Evolutionary conservation across 2,797 vertebrate species (phyloP), one percentile per base, ranked within the genome.

Genomic region (Coregonus ussuriensis): DNA sequence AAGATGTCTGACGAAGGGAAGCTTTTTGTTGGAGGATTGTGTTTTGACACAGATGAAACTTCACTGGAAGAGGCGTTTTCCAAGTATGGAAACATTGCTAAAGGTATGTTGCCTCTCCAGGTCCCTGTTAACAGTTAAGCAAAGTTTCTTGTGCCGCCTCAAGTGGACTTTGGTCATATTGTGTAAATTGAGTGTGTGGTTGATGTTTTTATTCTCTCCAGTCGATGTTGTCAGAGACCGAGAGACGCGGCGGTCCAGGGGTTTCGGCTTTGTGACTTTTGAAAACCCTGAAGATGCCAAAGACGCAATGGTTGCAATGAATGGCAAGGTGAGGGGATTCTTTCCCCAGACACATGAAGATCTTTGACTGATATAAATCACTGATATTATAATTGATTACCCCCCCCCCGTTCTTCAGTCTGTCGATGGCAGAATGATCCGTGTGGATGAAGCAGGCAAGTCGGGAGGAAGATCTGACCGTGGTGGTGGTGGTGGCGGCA

Each of bases 391-490:
- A 56, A 72, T 1, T 47, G 9, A 47, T 15, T 1, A 41, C 1
- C n/a, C n/a, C 1, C n/a, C 1, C 0, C 18, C 2, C 0, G 4
- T 11, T 5, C 25, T 13, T 18, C 2, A 97, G 96, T 94, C 94
- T 75, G 93, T 96, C 70, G 96, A 97, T 0, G 96, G 96, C 3
- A 92, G 96, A 31, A 94, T 94, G 81, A 96, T 97, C 85, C 93
- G 96, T 54, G 96, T 97, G 0, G 96, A 97, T 77, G 95, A 96
- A 86, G 96, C 96, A 0, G 96, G 96, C 25, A 97, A 97, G 74
- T 95, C 96, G 0, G 94, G 95, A 68, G 94, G 92, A 76, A 91
- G 95, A 74, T 86, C 86, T 6, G 84, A 73, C 14, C 92, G 95
- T 0, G 95, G 95, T 0, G 96, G 95, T 0, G 96, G 95, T 6